Evolutionary conservation across 1,140 invertebrate genomes (phyloP), one percentile per base, ranked within the genome.

Genomic region (Calephelis virginiensis): DNA sequence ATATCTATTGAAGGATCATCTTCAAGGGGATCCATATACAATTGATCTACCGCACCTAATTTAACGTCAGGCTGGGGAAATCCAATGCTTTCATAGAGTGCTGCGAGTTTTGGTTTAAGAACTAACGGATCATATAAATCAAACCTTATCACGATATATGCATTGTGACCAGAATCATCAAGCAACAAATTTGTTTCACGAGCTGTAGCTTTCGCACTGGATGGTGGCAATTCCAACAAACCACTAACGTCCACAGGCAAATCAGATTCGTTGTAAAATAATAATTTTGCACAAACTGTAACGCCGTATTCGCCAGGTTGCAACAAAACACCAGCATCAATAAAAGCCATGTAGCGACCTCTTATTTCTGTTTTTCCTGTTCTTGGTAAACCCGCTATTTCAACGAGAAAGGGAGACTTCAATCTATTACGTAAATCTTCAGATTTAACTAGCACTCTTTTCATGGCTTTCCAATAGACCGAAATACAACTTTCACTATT

Each of bases 391-490:
- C 84, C 89, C 40, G 87, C 89, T 40, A 90, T 63, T 76, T 91
- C 87, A 38, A 91, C 12, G 6, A 82, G 17, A 67, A 91, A 82
- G 10, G 77, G 75, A 13, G 66, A 65, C 49, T 67, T 70, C 60
- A 91, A 65, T 72, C 82, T 71, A 13, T 74, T 67, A 1, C 64
- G 66, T 28, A 91, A 74, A 3, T 59, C 28, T 43, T 59, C 17
- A 10, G 80, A 70, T 60, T 90, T 79, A 28, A 91, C 74, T 14
- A 90, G 71, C 14, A 85, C 75, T 56, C 89, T 74, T 66, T 75
- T 85, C 71, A 89, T 80, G 2, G 83, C 74, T 74, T 89, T 85
- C 89, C 89, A 91, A 69, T 85, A 89, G 50, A 76, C 71, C 37
- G 78, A 83, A 64, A 70, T 77, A 71, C 84, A 87, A 3, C 59